Evolutionary conservation across 2,888 invertebrate genomes (phyloP), one percentile per base, ranked within the genome.

Genomic region (Drosophila silvestris): DNA sequence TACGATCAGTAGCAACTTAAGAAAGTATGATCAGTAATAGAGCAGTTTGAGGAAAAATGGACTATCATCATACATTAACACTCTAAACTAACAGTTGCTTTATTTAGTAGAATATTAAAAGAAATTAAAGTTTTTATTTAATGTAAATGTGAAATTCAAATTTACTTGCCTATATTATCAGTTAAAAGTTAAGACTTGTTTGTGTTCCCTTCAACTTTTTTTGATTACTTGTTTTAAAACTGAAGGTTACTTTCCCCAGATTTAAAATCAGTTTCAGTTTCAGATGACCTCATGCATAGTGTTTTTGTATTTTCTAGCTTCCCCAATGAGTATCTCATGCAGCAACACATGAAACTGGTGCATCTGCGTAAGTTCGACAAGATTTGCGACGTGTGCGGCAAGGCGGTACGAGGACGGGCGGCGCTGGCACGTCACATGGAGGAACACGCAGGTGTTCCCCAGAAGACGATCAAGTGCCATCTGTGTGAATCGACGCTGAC

Each of bases 351-450:
- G 3, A 89, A 89, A 44, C 74, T 91, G 26, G 92, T 92, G 35
- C 93, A 93, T 66, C 73, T 92, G 35, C 90, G 92, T 57, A 84
- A 84, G 14, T 92, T 91, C 56, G 90, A 90, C 16, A 92, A 91
- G 76, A 87, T 93, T 16, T 93, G 93, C 72, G 92, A 93, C 44
- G 90, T 93, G 32, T 93, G 93, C 22, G 93, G 93, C 1, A 92
- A 92, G 71, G 86, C 91, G 1, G 85, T 93, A 50, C 81, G 91
- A 0, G 91, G 92, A 0, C 82, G 89, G 0, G 91, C 90, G 30
- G 90, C 90, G 33, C 83, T 92, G 61, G 87, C 77, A 47, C 83
- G 91, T 0, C 93, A 93, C 74, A 91, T 91, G 85, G 76, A 89
- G 53, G 92, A 92, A 52, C 93, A 93, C 67, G 78, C 89, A n/a